Conservation (phyloP, 2,797 vertebrate genomes). For the Alauda arvensis region DNA sequence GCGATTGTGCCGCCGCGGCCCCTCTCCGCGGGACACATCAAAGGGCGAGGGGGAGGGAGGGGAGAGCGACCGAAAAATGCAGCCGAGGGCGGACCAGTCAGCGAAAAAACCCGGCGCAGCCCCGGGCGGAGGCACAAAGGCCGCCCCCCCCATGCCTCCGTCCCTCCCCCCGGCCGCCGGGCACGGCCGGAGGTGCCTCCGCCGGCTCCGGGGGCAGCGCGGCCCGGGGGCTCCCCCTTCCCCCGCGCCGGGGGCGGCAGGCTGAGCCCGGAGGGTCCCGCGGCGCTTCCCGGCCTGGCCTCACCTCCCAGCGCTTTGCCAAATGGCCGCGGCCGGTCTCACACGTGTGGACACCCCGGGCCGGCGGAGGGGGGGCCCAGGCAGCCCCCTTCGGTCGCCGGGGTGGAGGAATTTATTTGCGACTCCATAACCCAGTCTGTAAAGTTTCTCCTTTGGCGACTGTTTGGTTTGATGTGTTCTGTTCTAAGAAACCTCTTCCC, state of each 20-base stretch:
- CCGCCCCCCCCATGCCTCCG: neutral
- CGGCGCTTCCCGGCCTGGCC: neutral
- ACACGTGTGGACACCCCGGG: neutral
- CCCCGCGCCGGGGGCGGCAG: neutral
- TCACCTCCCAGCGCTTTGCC: neutral
- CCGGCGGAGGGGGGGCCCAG: neutral
- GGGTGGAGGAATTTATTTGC: neutral
- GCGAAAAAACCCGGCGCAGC: neutral
- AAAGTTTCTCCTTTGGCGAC: neutral
- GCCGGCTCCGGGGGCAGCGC: neutral
- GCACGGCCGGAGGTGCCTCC: neutral
- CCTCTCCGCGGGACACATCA: constrained; percentile 39
- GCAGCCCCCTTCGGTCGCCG: neutral
- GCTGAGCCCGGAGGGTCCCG: neutral
- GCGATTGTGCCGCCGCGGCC: constrained; percentile 39
- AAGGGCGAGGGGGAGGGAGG: constrained; percentile 9
- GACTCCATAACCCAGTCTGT: neutral
- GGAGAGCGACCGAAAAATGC: constrained; percentile 23
- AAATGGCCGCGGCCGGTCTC: constrained; percentile 30
- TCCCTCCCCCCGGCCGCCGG: neutral
- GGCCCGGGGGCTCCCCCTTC: neutral
- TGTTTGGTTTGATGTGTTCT: neutral
- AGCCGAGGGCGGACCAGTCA: neutral
- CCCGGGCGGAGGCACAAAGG: constrained; percentile 12
- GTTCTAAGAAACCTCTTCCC: neutral